phyloP scores from a whole-genome alignment of 2,888 invertebrate species.

The Tipula helvola region DNA sequence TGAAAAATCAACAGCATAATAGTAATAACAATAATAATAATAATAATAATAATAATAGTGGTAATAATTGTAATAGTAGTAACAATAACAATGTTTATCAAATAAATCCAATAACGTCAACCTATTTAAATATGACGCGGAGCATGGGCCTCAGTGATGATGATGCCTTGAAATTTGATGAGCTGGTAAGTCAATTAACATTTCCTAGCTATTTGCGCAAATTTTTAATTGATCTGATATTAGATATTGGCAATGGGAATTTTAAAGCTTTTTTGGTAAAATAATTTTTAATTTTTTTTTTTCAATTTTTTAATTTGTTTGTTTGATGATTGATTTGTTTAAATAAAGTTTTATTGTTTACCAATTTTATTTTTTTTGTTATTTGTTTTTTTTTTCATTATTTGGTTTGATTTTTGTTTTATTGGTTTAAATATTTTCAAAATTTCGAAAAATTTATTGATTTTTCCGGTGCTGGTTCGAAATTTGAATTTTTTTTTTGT shows the following conservation, averaged over 20 bases:
- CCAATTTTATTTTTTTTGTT: background rate
- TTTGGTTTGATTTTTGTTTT: background rate
- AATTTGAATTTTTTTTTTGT: background rate
- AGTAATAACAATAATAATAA: background rate
- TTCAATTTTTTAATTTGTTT: background rate
- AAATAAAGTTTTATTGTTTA: background rate
- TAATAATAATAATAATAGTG: background rate
- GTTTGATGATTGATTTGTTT: background rate
- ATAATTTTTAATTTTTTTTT: background rate
- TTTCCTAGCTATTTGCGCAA: background rate
- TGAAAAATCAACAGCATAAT: background rate
- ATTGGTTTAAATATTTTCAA: background rate
- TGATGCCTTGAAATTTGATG: constrained; percentile 45
- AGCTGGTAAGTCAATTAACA: constrained; percentile 41
- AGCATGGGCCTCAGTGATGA: constrained; percentile 52
- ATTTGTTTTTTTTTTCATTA: background rate
- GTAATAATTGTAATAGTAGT: background rate
- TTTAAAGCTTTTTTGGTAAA: background rate
- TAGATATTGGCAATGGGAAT: background rate
- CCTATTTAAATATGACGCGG: constrained; percentile 75
- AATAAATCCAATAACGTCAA: constrained; percentile 75
- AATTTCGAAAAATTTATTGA: background rate
- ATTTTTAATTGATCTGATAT: background rate
- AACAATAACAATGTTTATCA: constrained; percentile 25
- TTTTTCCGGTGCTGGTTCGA: background rate